These are phyloP conservation scores for Oscheius sp. DNA, from an alignment of 1,140 invertebrate genomes.

Conservation along the genomic window DNA sequence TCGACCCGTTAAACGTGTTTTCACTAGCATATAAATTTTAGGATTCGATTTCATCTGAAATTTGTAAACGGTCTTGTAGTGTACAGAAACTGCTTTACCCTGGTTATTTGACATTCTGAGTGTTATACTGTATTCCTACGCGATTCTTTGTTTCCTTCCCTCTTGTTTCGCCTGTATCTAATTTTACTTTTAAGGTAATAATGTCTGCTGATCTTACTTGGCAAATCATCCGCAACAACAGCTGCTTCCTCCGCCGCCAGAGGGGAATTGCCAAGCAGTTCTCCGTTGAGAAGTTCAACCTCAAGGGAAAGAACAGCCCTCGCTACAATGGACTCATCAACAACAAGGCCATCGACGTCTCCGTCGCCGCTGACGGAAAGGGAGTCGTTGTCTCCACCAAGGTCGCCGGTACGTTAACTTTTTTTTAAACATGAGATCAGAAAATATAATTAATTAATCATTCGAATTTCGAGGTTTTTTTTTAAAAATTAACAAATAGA, in stretches of 20 bases:
- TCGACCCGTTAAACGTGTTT: no score
- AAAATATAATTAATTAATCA: background rate
- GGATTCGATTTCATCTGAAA: no score
- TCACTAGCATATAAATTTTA: no score
- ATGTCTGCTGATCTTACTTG: slow-evolving; percentile 35
- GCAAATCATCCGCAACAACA: slow-evolving; percentile 41
- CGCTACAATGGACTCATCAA: slow-evolving; percentile 35
- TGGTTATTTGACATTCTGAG: no score
- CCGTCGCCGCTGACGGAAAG: slow-evolving; percentile 22
- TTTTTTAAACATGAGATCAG: background rate
- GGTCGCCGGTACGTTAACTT: slow-evolving; percentile 11
- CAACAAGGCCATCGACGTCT: slow-evolving; percentile 34
- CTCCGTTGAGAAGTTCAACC: slow-evolving; percentile 41
- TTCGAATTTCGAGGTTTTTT: no score
- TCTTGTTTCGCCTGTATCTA: no score
- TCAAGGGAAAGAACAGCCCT: slow-evolving; percentile 32
- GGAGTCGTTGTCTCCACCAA: slow-evolving; percentile 31
- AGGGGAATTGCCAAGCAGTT: slow-evolving; percentile 35
- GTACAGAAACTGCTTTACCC: no score
- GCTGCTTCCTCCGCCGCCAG: slow-evolving; percentile 25
- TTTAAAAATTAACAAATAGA: no score
- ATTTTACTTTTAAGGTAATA: slow-evolving; percentile 42
- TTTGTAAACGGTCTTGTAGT: no score
- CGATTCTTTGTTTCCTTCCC: no score
- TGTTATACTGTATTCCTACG: no score